Base-by-base conservation (phyloP, 1,140 invertebrate genomes). In the Zaprionus nigranus region DNA sequence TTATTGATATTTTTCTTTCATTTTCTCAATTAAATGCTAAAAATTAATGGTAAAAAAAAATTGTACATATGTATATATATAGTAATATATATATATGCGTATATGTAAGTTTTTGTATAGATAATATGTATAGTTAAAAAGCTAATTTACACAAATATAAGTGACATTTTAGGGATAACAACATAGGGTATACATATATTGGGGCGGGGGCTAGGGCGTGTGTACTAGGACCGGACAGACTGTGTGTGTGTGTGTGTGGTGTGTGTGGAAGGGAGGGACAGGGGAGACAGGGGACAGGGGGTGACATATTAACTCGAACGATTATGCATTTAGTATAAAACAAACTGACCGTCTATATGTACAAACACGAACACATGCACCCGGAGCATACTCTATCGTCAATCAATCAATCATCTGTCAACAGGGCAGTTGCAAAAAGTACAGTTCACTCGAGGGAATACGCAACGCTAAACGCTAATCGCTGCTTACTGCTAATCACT, bases 31-130 rank as follows among this genome's bases (percentile, higher is more conserved):
- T 76, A 72, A 76, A 72, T 72, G 68, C 62, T 72, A 76, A 71
- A 64, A 73, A 73, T 66, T 77, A 77, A 77, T 76, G 49, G 38
- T 77, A 76, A n/a, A 76, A 77, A 77, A 77, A 76, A 76, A 76
- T n/a, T n/a, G 7, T 60, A 53, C 59, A 59, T 28, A 62, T 67
- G 56, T 60, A 61, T 69, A 40, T 69, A 40, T 63, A 62, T 62
- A 57, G 9, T 43, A 38, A 46, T 69, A 68, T 58, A 46, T 69
- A 68, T 58, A 68, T 60, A 54, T 57, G 38, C 24, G 6, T 59
- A 12, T 66, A 30, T 66, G 34, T 30, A 54, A 26, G 46, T 28
- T 69, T 40, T 53, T 56, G 34, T 38, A 49, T 28, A 57, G n/a
- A 56, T 62, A 63, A 59, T 54, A 36, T 63, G 17, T 72, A 65